phyloP scores from a whole-genome alignment of 2,113 vertebrate genomes.

The Melanotaenia duboulayi region DNA sequence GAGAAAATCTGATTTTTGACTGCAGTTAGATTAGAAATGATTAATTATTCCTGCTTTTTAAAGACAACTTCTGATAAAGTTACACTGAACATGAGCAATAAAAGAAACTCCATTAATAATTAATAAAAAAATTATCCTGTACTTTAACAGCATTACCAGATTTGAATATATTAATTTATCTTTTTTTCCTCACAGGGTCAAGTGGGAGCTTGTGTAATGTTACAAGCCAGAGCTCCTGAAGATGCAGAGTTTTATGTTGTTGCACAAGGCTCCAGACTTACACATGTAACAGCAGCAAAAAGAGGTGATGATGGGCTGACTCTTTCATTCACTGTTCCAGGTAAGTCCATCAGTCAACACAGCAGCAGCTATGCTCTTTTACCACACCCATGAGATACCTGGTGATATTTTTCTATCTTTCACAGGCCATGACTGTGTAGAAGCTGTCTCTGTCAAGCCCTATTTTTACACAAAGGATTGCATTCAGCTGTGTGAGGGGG shows the following conservation, averaged over 20 bases:
- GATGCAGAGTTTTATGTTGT: constrained; percentile 87
- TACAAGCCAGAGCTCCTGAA: constrained; percentile 77
- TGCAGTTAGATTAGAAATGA: neutral
- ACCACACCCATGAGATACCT: neutral
- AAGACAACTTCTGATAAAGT: neutral
- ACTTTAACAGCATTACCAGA: neutral
- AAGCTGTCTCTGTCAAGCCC: constrained; percentile 82
- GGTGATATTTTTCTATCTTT: neutral
- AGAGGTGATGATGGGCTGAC: constrained; percentile 58
- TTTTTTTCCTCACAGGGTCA: constrained; percentile 81
- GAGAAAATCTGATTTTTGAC: neutral
- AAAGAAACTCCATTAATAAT: neutral
- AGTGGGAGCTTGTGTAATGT: constrained; percentile 75
- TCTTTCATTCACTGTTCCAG: constrained; percentile 84
- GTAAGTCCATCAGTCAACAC: constrained; percentile 65
- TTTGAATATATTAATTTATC: neutral
- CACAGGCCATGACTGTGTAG: constrained; percentile 84
- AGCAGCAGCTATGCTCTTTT: neutral
- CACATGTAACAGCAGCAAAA: constrained; percentile 83
- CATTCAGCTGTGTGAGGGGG: constrained; percentile 73
- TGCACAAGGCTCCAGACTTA: constrained; percentile 84
- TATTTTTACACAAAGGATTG: constrained; percentile 77
- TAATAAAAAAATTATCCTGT: neutral
- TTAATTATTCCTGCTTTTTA: neutral
- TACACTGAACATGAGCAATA: neutral